Evolutionary conservation across 2,113 vertebrate species (phyloP).

Genomic region (Psittacula cyanocephala): DNA sequence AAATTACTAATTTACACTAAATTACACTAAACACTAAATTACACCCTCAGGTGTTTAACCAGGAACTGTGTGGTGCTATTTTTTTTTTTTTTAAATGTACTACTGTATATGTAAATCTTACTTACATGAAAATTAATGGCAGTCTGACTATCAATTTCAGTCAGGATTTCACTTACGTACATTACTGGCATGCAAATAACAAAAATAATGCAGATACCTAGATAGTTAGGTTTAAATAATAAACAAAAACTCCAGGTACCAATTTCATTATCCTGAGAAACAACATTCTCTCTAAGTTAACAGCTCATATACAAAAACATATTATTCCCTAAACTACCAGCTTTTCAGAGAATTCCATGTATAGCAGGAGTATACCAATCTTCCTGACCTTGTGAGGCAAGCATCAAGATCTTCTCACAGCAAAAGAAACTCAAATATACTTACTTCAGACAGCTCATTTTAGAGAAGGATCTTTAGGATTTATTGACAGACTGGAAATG

Average conservation of each 20-base stretch:
- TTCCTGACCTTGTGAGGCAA: not conserved
- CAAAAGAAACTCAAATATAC: not conserved
- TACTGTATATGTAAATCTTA: not conserved
- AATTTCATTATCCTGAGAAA: not conserved
- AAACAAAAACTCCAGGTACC: not conserved
- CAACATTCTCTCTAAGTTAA: not conserved
- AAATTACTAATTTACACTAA: not conserved
- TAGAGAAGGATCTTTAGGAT: not conserved
- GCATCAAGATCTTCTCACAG: not conserved
- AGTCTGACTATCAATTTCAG: not conserved
- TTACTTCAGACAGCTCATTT: not conserved
- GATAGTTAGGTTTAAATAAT: not conserved
- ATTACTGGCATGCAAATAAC: not conserved
- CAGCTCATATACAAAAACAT: not conserved
- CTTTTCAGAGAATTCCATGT: not conserved
- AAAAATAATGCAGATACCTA: not conserved
- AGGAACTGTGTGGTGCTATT: not conserved
- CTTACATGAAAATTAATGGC: not conserved
- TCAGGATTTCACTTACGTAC: not conserved
- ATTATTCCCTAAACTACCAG: not conserved
- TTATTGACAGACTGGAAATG: not conserved
- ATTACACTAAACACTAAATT: not conserved
- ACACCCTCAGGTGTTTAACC: not conserved
- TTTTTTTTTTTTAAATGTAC: not conserved
- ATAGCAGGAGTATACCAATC: not conserved